Percentiles rank a stretch among this genome's conserved stretches.
These are phyloP conservation scores for Spilogale gracilis DNA, from an alignment of 2,113 vertebrate species.

Conservation along the genomic window DNA sequence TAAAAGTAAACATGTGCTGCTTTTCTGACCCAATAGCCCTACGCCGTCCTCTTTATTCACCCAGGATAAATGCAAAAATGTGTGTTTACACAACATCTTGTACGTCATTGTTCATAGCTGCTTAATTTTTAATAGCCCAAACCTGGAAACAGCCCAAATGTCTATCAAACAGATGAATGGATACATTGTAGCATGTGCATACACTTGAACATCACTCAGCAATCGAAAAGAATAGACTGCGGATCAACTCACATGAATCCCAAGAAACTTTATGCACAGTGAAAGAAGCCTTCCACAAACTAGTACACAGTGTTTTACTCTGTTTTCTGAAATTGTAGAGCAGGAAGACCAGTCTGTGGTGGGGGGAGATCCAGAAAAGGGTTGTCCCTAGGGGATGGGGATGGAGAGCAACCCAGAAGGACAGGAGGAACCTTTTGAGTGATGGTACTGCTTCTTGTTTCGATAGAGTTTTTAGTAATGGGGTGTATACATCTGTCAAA, in stretches of 20 bases:
- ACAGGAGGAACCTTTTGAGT: not conserved
- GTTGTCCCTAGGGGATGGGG: rapidly evolving
- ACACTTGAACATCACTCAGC: not conserved
- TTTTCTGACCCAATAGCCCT: not conserved
- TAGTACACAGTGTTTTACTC: rapidly evolving
- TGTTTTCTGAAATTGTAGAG: not conserved
- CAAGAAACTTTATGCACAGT: not conserved
- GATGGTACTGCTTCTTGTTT: not conserved
- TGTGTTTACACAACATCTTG: not conserved
- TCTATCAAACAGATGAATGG: not conserved
- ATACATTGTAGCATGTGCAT: not conserved
- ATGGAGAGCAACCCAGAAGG: not conserved
- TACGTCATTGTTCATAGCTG: not conserved
- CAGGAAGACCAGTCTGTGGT: not conserved
- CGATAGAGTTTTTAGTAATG: not conserved
- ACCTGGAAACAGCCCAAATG: not conserved
- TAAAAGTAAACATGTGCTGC: not conserved
- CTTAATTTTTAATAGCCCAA: not conserved
- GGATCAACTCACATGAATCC: not conserved
- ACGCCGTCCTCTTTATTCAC: not conserved
- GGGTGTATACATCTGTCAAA: not conserved
- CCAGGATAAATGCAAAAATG: not conserved
- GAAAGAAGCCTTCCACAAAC: not conserved
- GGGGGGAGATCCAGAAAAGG: not conserved
- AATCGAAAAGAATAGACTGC: not conserved